phyloP scores from a whole-genome alignment of 2,113 vertebrate species.

The Cathartes aura region DNA sequence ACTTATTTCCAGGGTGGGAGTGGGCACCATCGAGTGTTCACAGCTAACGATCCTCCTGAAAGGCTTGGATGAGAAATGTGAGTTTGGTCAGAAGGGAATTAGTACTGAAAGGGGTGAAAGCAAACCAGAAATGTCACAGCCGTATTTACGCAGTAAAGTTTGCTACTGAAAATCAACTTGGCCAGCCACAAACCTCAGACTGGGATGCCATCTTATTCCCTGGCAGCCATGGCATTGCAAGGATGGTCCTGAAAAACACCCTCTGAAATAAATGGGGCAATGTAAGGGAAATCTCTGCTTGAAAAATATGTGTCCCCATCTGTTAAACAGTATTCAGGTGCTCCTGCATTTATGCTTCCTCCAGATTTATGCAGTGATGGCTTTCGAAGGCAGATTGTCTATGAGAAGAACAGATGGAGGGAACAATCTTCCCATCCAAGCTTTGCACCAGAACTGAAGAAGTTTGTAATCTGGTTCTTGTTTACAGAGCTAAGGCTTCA shows the following conservation, averaged over 20 bases:
- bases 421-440: conserved; percentile 27
- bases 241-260: neutral
- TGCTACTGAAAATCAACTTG: neutral
- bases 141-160: neutral
- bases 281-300: conserved; percentile 22
- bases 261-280: conserved; percentile 7
- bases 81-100: neutral
- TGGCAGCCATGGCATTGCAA: neutral
- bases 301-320: conserved; percentile 25
- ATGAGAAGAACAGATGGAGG: conserved; percentile 53
- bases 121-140: neutral
- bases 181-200: neutral
- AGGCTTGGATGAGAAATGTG: neutral
- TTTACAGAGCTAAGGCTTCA: conserved; percentile 29
- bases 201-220: neutral
- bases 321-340: conserved; percentile 62
- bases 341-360: conserved; percentile 31
- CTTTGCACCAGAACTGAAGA: conserved; percentile 36
- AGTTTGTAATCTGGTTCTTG: conserved; percentile 51
- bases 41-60: neutral
- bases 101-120: neutral
- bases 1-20: neutral
- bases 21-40: rapidly evolving
- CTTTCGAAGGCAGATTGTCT: conserved; percentile 32
- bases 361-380: conserved; percentile 45